These are phyloP conservation scores for Caenorhabditis sp. DNA, from an alignment of 2,888 invertebrate genomes.

Conservation along the genomic window DNA sequence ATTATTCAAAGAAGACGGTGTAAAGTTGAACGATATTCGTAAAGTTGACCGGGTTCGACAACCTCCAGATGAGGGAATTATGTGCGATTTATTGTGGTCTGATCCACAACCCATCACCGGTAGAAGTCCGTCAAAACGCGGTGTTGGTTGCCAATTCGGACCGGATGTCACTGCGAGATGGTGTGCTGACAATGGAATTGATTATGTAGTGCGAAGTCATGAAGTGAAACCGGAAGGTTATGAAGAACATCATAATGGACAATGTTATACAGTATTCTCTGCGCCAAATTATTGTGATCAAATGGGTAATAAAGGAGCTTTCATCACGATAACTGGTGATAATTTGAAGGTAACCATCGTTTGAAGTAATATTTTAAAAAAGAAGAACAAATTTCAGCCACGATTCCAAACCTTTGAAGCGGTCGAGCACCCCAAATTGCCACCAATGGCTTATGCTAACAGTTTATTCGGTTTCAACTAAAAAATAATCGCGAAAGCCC, in stretches of 20 bases:
- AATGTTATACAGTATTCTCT: constrained; percentile 97
- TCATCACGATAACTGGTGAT: constrained; percentile 87
- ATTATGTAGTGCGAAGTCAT: constrained; percentile 93
- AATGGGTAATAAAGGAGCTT: constrained; percentile 98
- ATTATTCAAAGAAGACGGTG: constrained; percentile 88
- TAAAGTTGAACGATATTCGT: constrained; percentile 90
- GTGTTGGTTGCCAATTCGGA: constrained; percentile 95
- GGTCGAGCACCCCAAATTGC: constrained; percentile 77
- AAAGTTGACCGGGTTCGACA: constrained; percentile 90
- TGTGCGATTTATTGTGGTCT: constrained; percentile 95
- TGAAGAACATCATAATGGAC: constrained; percentile 90
- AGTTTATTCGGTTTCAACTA: constrained; percentile 56
- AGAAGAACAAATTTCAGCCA: constrained; percentile 79
- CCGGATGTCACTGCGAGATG: constrained; percentile 93
- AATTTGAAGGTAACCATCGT: constrained; percentile 44
- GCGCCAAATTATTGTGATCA: constrained; percentile 95
- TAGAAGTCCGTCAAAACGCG: constrained; percentile 90
- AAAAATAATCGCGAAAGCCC: background rate
- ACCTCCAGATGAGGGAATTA: constrained; percentile 94
- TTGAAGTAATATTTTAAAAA: no score
- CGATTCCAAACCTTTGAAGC: constrained; percentile 90
- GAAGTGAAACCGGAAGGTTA: constrained; percentile 97
- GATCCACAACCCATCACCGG: constrained; percentile 92
- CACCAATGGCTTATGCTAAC: constrained; percentile 66
- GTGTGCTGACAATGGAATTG: constrained; percentile 84